Percentiles rank a stretch among this genome's conserved stretches.
phyloP scores from a whole-genome alignment of 2,888 invertebrate species.

The Stegophylla sp. region DNA sequence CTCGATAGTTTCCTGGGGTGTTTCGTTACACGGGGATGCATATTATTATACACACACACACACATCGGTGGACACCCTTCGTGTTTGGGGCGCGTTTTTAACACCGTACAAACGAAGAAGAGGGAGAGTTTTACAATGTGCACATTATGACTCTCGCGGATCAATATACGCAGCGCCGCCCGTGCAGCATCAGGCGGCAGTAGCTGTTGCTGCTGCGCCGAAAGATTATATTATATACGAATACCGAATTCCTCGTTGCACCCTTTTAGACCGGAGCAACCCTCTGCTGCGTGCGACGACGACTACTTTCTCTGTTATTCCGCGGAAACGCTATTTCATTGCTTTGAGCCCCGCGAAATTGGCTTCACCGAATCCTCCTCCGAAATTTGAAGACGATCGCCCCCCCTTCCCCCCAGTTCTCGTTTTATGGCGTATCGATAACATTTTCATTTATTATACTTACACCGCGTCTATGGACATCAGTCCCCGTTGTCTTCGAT shows the following conservation, averaged over 20 bases:
- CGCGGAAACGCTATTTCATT: conserved; percentile 11
- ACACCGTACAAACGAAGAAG: conserved; percentile 24
- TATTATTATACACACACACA: conserved; percentile 10
- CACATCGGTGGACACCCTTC: background rate
- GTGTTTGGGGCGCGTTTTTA: conserved; percentile 10
- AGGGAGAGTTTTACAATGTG: conserved; percentile 52
- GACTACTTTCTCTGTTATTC: background rate
- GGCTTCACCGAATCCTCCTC: background rate
- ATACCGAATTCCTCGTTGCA: conserved; percentile 34
- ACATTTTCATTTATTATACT: background rate
- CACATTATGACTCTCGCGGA: conserved; percentile 34
- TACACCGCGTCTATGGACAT: no score
- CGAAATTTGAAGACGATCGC: background rate
- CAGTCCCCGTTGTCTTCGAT: no score
- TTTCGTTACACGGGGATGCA: no score
- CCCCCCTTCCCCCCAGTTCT: background rate
- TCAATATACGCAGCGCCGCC: conserved; percentile 52
- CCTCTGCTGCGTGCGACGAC: background rate
- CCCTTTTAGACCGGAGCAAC: conserved; percentile 21
- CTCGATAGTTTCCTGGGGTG: conserved; percentile 25
- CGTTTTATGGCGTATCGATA: background rate
- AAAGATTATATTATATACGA: conserved; percentile 21
- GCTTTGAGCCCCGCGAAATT: conserved; percentile 1
- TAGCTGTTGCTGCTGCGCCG: conserved; percentile 31
- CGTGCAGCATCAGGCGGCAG: no score